Evolutionary conservation across 2,797 vertebrate genomes (phyloP).

Genomic region (Falco cherrug): DNA sequence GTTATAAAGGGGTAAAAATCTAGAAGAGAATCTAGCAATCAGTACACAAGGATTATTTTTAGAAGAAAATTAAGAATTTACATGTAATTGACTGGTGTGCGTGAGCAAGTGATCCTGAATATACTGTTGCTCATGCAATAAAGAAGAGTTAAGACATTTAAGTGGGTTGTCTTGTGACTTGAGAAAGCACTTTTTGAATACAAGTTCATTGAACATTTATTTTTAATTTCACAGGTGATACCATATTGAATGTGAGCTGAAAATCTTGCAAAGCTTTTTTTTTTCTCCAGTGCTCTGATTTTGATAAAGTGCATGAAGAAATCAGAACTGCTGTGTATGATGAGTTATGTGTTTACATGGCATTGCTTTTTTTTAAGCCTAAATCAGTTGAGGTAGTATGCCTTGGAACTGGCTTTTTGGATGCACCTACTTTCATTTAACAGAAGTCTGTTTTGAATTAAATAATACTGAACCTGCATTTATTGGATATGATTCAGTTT

Average conservation of each 20-base stretch:
- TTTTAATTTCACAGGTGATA: neutral
- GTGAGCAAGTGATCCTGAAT: neutral
- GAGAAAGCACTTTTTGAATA: neutral
- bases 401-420: neutral
- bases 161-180: neutral
- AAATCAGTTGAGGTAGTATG: neutral
- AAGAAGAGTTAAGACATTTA: neutral
- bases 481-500: neutral
- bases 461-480: neutral
- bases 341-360: neutral
- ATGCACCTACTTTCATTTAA: neutral
- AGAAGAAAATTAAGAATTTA: neutral
- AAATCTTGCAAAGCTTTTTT: neutral
- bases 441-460: neutral
- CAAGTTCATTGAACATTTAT: neutral
- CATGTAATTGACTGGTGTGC: neutral
- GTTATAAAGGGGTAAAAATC: neutral
- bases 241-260: neutral
- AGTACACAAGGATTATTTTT: neutral
- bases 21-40: neutral
- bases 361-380: neutral
- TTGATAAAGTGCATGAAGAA: neutral
- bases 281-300: neutral
- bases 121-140: neutral
- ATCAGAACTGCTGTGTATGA: neutral